These are phyloP conservation scores for Fringilla coelebs DNA, from an alignment of 2,797 vertebrate genomes.

Conservation along the genomic window DNA sequence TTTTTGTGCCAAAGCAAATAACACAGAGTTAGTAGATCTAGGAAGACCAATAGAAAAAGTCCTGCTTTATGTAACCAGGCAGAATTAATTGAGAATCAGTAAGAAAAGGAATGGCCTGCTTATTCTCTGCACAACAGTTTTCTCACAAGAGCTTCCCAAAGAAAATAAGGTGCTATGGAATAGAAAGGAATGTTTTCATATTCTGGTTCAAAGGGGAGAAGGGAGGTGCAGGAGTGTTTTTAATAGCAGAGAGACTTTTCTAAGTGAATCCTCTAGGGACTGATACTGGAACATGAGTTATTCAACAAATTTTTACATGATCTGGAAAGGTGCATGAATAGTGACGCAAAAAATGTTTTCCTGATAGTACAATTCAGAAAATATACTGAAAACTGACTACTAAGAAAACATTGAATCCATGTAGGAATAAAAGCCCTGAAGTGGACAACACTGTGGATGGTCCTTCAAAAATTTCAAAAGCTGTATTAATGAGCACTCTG, in stretches of 20 bases:
- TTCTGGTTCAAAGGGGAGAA: neutral
- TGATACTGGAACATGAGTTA: neutral
- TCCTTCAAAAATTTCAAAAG: neutral
- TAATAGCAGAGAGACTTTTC: neutral
- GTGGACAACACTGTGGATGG: neutral
- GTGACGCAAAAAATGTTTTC: neutral
- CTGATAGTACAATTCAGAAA: neutral
- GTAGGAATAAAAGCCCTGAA: neutral
- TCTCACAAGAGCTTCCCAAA: neutral
- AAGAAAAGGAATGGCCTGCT: neutral
- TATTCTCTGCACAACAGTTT: neutral
- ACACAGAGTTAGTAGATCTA: neutral
- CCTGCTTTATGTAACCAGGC: neutral
- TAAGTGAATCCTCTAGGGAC: neutral
- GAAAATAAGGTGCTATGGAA: neutral
- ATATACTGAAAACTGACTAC: neutral
- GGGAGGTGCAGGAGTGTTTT: neutral
- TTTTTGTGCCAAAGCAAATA: neutral
- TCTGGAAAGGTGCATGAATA: neutral
- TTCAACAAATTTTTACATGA: neutral
- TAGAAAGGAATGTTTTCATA: neutral
- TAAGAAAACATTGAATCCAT: neutral
- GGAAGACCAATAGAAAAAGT: neutral
- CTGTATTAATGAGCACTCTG: neutral
- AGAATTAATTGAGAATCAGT: neutral